Percentiles rank a stretch among this genome's conserved stretches.
Conservation (phyloP, 2,797 vertebrate genomes). For the Cyclura pinguis region DNA sequence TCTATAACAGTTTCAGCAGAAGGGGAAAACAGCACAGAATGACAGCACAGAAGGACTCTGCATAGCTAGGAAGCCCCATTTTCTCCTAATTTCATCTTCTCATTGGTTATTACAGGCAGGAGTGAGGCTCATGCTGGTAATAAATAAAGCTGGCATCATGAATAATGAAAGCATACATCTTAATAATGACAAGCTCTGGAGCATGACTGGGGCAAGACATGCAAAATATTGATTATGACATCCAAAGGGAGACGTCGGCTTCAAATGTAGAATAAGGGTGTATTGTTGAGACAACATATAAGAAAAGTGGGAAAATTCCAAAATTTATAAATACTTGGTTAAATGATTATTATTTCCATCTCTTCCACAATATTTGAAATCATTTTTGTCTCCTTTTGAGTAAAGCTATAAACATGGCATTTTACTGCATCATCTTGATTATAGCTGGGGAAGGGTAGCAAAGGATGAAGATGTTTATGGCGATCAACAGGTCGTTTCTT, state of each 20-base stretch:
- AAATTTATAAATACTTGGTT: neutral
- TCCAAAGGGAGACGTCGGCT: neutral
- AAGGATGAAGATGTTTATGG: neutral
- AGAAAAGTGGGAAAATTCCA: neutral
- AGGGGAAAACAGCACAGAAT: no score
- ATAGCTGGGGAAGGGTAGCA: neutral
- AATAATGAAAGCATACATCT: neutral
- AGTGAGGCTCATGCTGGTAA: neutral
- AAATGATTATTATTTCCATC: neutral
- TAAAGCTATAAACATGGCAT: neutral
- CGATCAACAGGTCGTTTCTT: neutral
- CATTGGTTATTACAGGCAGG: neutral
- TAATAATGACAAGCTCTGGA: neutral
- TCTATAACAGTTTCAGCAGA: neutral
- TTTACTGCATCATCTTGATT: neutral
- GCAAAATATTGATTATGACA: no score
- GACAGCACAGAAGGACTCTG: neutral
- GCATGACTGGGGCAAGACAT: neutral
- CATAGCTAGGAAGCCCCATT: neutral
- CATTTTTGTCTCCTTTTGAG: no score
- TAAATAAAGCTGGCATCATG: no score
- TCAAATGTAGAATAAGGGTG: neutral
- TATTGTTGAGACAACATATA: neutral
- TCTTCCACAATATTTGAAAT: neutral
- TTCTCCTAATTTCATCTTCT: neutral